phyloP scores from a whole-genome alignment of 2,888 invertebrate species.

The Boloria euphrosyne region DNA sequence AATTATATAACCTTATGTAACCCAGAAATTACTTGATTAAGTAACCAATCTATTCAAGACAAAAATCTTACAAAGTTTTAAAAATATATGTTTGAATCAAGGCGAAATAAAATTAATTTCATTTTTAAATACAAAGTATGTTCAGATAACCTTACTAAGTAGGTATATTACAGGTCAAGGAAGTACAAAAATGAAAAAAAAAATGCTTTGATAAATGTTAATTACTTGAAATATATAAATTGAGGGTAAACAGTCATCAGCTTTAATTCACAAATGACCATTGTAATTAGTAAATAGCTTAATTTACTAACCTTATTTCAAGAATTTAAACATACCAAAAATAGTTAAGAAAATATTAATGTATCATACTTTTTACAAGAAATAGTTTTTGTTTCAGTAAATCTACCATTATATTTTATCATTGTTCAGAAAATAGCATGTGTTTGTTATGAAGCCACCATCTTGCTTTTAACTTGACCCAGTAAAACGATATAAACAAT shows the following conservation, averaged over 20 bases:
- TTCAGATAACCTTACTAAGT: too few species aligned
- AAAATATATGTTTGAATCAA: neutral
- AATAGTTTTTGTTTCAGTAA: neutral
- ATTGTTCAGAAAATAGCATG: slow-evolving; percentile 28
- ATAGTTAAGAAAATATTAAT: neutral
- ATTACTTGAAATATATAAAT: neutral
- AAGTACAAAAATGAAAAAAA: neutral
- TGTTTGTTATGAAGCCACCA: slow-evolving; percentile 38
- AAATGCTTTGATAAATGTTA: neutral
- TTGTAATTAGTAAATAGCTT: neutral
- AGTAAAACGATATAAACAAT: slow-evolving; percentile 30
- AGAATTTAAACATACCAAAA: neutral
- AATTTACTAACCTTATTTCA: neutral
- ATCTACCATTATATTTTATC: slow-evolving; percentile 5
- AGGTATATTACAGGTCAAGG: neutral
- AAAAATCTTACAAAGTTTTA: neutral
- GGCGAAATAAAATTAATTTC: neutral
- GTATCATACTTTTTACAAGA: neutral
- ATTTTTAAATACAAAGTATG: too few species aligned
- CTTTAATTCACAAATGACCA: slow-evolving; percentile 4
- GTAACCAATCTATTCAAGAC: too few species aligned
- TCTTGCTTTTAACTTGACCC: slow-evolving; percentile 44
- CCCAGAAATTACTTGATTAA: too few species aligned
- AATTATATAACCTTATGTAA: too few species aligned
- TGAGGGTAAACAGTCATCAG: neutral